Base-by-base conservation (phyloP, 2,888 invertebrate species). In the Hypsopygia costalis region DNA sequence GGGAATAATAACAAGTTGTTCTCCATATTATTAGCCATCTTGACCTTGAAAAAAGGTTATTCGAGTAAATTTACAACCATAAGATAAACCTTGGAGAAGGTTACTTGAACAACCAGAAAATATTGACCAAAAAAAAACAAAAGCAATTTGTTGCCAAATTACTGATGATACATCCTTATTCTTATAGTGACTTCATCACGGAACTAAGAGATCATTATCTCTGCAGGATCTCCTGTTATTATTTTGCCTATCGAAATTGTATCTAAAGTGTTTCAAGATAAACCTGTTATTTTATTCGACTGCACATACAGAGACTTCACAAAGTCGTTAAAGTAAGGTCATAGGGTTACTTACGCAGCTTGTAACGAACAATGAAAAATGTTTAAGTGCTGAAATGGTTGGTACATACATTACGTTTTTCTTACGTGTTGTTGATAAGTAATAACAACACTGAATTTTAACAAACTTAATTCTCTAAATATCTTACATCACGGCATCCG, bases 181-280 rank as follows among this genome's bases (percentile, higher is more conserved):
- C 53, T 59, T 48, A 45, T 50, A 47, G 46, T 64, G 75, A 72
- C 65, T 62, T 69, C 62, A 55, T 76, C 71, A 52, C 79, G 79
- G 81, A 82, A 80, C 74, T 64, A 47, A 43, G 47, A 52, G 78
- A 78, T 78, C 52, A 51, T 67, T 69, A 80, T 76, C 73, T 51
- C 27, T 51, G 49, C 51, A 69, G 64, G 66, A 69, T 69, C 55
- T 55, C 25, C 44, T 44, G 25, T 42, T 31, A 58, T 51, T 58
- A 53, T 49, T 55, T 55, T 51, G 57, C 58, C 46, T 62, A 60
- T 60, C 59, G 55, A 58, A 59, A 58, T 57, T 52, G 48, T 55
- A 52, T 53, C 52, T 51, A 40, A 51, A 55, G 48, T 46, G 47
- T 46, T 44, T 47, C 34, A 40, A 32, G 45, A 35, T 44, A 33